phyloP scores from a whole-genome alignment of 2,797 vertebrate genomes.

The Nannoperca australis region DNA sequence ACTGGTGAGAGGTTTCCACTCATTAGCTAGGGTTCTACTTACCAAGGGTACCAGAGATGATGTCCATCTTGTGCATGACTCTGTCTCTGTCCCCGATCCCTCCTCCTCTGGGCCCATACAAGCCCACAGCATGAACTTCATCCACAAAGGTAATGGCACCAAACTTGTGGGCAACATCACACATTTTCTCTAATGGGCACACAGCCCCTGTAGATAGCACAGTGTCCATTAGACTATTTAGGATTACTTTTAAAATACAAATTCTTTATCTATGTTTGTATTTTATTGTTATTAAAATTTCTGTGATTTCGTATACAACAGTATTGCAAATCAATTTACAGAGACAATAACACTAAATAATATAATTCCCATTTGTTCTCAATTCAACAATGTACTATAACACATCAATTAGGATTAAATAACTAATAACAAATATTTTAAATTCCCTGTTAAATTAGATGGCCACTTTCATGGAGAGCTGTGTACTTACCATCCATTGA shows the following conservation, averaged over 20 bases:
- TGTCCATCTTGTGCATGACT: slow-evolving; percentile 96
- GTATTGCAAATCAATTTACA: not conserved
- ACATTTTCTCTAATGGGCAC: slow-evolving; percentile 93
- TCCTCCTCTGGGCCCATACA: slow-evolving; percentile 92
- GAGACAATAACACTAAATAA: not conserved
- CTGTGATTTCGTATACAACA: not conserved
- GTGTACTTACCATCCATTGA: slow-evolving; percentile 93
- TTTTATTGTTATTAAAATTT: not conserved
- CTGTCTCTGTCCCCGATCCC: slow-evolving; percentile 94
- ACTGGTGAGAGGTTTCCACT: not conserved
- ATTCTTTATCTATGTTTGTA: not conserved
- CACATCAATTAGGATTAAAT: not conserved
- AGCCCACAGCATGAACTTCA: slow-evolving; percentile 94
- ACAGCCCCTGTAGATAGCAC: slow-evolving; percentile 86
- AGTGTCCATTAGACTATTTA: not conserved
- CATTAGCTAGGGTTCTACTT: slow-evolving; percentile 41
- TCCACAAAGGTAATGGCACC: slow-evolving; percentile 96
- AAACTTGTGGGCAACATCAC: slow-evolving; percentile 91
- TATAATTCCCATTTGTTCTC: not conserved
- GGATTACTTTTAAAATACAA: not conserved
- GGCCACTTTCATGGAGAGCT: not conserved
- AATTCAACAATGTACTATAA: not conserved
- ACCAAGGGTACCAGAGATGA: slow-evolving; percentile 96
- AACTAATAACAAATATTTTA: not conserved
- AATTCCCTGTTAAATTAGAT: not conserved